Base-by-base conservation (phyloP, 2,888 invertebrate genomes). In the Netelia virgata region DNA sequence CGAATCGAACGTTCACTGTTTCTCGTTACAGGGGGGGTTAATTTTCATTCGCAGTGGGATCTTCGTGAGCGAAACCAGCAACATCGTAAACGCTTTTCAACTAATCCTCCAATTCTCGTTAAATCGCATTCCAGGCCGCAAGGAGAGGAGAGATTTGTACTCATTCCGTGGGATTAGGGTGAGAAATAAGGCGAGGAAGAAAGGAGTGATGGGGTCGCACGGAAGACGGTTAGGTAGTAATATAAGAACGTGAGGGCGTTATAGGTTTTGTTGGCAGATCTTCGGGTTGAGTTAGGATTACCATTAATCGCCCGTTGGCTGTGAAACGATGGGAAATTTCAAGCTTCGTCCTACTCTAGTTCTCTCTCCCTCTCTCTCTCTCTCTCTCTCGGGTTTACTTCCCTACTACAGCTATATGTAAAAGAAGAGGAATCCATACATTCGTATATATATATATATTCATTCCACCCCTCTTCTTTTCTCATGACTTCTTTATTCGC, bases 271-370 rank as follows among this genome's bases (percentile, higher is more conserved):
- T 72, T 43, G 64, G 55, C 79, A 47, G 64, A 23, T 72, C 77
- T 36, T 41, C 70, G 50, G 36, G 47, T 68, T 74, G 68, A 68
- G 20, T 74, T 36, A 53, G 18, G 66, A 18, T 55, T 16, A 50
- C 43, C 64, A 43, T 81, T 43, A 63, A 69, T 68, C 68, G 79
- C 36, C n/a, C 16, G 72, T 74, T 53, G 73, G 57, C 61, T 68
- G 59, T 59, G 16, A 50, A 74, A 53, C 43, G 53, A 74, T 81
- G 41, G 43, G 43, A 63, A 81, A 53, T 69, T 69, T 68, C 57
- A 47, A 41, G 59, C 41, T 61, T 59, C n/a, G n/a, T 28, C 55
- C 47, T 64, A 61, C 53, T 47, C 6, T 61, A 9, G 6, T 16
- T 10, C 59, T n/a, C 43, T 36, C 36, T 6, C 5, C 6, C 36